Conservation (phyloP, 2,888 invertebrate genomes). For the Agapostemon virescens region DNA sequence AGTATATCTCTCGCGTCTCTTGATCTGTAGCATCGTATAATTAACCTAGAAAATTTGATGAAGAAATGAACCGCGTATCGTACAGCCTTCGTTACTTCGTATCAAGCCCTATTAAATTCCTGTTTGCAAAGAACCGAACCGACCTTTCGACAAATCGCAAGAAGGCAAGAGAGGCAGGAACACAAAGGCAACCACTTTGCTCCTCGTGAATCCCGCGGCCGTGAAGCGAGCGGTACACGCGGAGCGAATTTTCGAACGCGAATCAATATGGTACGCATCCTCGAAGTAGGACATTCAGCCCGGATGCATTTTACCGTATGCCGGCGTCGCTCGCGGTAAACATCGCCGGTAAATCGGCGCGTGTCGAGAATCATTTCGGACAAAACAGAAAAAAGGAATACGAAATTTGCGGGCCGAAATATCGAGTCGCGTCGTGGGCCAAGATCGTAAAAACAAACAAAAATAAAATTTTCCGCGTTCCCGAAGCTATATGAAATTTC, state of each 20-base stretch:
- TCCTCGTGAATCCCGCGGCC: background rate
- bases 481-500: no score
- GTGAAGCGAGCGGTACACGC: conserved; percentile 13
- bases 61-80: no score
- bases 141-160: background rate
- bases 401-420: background rate
- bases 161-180: background rate
- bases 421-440: background rate
- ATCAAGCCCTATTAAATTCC: background rate
- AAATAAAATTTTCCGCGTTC: background rate
- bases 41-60: no score
- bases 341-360: conserved; percentile 12
- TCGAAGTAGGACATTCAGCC: conserved; percentile 44
- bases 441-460: background rate
- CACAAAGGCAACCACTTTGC: background rate
- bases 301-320: conserved; percentile 30
- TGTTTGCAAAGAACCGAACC: background rate
- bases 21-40: no score
- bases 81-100: background rate
- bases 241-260: conserved; percentile 46
- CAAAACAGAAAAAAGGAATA: background rate
- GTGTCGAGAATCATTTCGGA: conserved; percentile 34
- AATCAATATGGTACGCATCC: conserved; percentile 53
- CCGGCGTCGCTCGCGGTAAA: conserved; percentile 29
- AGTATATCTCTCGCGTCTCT: no score